These are phyloP conservation scores for Actinia equina DNA, from an alignment of 64 coral and sea anemone species.

Conservation along the genomic window DNA sequence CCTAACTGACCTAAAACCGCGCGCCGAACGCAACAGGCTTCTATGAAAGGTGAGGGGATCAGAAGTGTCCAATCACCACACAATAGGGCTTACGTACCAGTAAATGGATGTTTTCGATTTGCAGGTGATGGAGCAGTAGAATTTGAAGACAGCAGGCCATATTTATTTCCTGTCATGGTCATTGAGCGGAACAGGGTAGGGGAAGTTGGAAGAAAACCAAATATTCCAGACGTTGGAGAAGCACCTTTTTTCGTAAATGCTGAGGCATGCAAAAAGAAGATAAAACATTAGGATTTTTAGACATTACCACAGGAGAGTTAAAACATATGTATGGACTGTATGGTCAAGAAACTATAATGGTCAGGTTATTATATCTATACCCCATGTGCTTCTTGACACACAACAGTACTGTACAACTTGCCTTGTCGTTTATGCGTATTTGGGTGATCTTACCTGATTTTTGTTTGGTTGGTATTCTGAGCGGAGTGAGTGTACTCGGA, in stretches of 20 bases:
- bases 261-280: neutral
- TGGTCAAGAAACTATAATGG: neutral
- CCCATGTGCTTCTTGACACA: too few relatives aligned
- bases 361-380: too few relatives aligned
- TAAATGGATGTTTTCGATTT: constrained; percentile 11
- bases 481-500: neutral
- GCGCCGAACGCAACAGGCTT: too few relatives aligned
- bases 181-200: constrained; percentile 89
- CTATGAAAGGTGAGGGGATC: too few relatives aligned
- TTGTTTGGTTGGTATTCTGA: constrained; percentile 7
- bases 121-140: constrained; percentile 24
- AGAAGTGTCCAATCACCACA: too few relatives aligned
- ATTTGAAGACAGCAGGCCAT: constrained; percentile 46
- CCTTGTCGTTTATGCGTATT: neutral
- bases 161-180: constrained; percentile 69
- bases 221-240: constrained; percentile 65
- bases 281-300: neutral
- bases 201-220: constrained; percentile 65
- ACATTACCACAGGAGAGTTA: neutral
- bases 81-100: neutral
- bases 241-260: constrained; percentile 38
- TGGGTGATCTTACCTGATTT: constrained; percentile 22
- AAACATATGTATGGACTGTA: neutral
- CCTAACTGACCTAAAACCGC: too few relatives aligned
- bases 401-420: too few relatives aligned